Percentiles rank a stretch among this genome's conserved stretches.
Evolutionary conservation across 1,140 invertebrate genomes (phyloP).

Genomic region (Asobara japonica): DNA sequence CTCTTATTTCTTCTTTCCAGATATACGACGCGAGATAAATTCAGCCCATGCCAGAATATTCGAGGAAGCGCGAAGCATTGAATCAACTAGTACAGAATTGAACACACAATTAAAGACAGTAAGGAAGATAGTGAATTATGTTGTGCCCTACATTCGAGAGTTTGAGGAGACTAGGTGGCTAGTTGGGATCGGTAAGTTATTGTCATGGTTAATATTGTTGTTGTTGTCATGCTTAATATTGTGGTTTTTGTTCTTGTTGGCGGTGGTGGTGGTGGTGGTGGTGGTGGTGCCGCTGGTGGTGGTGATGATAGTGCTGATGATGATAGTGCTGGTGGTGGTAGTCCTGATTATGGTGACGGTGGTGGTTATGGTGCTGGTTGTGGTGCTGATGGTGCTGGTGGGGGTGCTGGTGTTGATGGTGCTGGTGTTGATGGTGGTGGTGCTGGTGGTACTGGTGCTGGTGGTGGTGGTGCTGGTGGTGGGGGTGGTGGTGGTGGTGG

Average conservation of each 20-base stretch:
- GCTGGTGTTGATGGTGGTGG: too few relatives aligned
- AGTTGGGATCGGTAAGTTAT: constrained; percentile 56
- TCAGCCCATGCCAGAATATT: constrained; percentile 55
- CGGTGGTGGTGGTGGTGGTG: too few relatives aligned
- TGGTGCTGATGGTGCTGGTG: too few relatives aligned
- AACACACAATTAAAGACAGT: constrained; percentile 57
- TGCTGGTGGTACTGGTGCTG: too few relatives aligned
- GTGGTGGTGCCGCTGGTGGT: too few relatives aligned
- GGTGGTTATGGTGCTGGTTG: too few relatives aligned
- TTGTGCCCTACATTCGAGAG: constrained; percentile 44
- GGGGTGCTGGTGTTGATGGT: too few relatives aligned
- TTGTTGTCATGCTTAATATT: neutral
- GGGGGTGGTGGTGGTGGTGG: too few relatives aligned
- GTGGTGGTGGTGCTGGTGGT: too few relatives aligned
- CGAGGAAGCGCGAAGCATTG: constrained; percentile 57
- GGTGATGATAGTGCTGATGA: too few relatives aligned
- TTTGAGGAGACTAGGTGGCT: constrained; percentile 63
- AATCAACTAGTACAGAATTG: constrained; percentile 55
- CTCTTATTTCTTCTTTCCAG: constrained; percentile 41
- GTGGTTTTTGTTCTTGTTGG: neutral
- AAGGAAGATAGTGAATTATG: constrained; percentile 46
- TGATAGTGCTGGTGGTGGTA: too few relatives aligned
- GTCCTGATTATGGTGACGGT: too few relatives aligned
- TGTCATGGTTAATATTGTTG: neutral
- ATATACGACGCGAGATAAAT: constrained; percentile 59